Base-by-base conservation (phyloP, 2,888 invertebrate species). In the Choristoneura rosaceana region DNA sequence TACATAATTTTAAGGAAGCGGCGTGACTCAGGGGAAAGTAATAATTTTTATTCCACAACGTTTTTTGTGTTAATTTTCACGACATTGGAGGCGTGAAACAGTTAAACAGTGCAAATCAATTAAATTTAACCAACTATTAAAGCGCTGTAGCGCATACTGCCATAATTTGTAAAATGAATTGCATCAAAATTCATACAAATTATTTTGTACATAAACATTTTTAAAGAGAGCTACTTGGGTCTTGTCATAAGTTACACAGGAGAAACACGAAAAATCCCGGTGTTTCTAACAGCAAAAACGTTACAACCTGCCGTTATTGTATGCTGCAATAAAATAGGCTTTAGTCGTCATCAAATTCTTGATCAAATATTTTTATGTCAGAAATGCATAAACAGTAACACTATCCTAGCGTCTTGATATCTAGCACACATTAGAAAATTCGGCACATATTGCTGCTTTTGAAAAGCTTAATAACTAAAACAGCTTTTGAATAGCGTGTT, bases 1-100 rank as follows among this genome's bases (percentile, higher is more conserved):
- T 68, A 74, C 74, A 69, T 71, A 71, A 70, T 71, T 68, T 70
- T 55, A 55, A 67, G 71, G 71, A 74, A 74, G 74, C 71, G 60
- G 68, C 64, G 15, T 55, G 68, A 74, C 60, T 25, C 67, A 65
- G 60, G 50, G 58, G 59, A 17, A 63, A 50, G 55, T 38, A 25
- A 9, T 7, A 38, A 34, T 9, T 67, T 59, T 50, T 55, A 61
- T 52, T 66, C 52, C 60, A 34, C 61, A 66, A 61, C 66, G 17
- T 66, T 60, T 15, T 65, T 55, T 62, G 33, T 47, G 47, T n/a
- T 38, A 69, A 61, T 38, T 61, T 55, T 47, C 25, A 25, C 15
- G 14, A 59, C 14, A 34, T 34, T 59, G 34, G 14, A 38, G 14
- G 17, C 25, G 25, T 55, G 14, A 45, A 45, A 52, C 15, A 33